Base-by-base conservation (phyloP, 2,113 vertebrate genomes). In the Tinamus guttatus region DNA sequence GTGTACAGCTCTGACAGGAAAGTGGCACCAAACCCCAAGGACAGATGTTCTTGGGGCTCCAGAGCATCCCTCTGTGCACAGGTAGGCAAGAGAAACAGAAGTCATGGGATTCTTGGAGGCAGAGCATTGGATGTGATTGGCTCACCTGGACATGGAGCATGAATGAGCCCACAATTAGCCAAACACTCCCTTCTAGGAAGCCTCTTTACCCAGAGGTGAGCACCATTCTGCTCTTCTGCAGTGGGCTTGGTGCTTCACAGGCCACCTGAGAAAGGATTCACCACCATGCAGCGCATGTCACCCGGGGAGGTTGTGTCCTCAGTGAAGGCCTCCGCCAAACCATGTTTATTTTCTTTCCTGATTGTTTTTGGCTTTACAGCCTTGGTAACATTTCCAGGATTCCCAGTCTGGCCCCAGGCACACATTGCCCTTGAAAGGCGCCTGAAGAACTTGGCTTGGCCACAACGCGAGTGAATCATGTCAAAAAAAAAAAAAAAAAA, bases 391-490 rank as follows among this genome's bases (percentile, higher is more conserved):
- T 93, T 94, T 94, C 68, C 68, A 83, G 76, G 87, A 43, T 73
- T 43, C 54, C 47, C 6, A 1, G 32, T 36, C 75, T 1, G 0
- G 51, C 70, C 24, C 65, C 3, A 4, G 77, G 45, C 75, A 82
- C 34, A 11, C 0, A 0, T 67, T 91, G 94, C 71, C 96, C 96
- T 95, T 96, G 96, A 96, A 73, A 0, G 85, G 95, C 36, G 81
- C 85, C 85, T 93, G 41, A 60, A 87, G 71, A 80, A 71, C 79
- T 95, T 94, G 71, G 63, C 82, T 95, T 96, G 96, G 93, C 96
- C 1, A 0, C 3, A 1, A 59, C 1, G 1, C 58, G 41, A 76
- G 25, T 5, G 3, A 4, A 36, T 79, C 28, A 17, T 58, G 93
- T 36, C 71, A 95, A 89, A 71, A 80, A 34, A 54, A 13, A 47